Base-by-base conservation (phyloP, 2,113 vertebrate species). In the Apeltes quadracus region DNA sequence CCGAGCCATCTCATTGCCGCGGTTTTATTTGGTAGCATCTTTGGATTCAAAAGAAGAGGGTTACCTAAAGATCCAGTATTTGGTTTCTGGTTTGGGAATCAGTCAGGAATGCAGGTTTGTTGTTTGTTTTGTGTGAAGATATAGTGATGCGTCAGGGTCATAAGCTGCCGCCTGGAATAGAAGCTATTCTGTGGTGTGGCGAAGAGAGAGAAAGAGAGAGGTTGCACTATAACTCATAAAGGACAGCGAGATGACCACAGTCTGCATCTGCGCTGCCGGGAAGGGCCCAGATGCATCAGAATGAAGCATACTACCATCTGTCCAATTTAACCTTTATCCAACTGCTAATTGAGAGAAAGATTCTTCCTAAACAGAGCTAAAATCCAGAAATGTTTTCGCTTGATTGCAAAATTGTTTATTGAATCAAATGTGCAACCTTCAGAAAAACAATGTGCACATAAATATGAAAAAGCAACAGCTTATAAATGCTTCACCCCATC, bases 381-480 rank as follows among this genome's bases (percentile, higher is more conserved):
- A 69, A 61, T 12, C 13, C 13, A 63, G 13, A 32, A 63, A 76
- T 15, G n/a, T 32, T 34, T 46, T 73, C 32, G 36, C 46, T 78
- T 68, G 75, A 87, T 92, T 90, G 89, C 69, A 91, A 93, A 93
- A 90, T 80, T 4, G 72, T 94, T 93, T 92, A 92, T 92, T 93
- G 62, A 89, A 85, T 91, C 72, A 86, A 90, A n/a, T n/a, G n/a
- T n/a, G n/a, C n/a, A n/a, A n/a, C n/a, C n/a, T n/a, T n/a, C n/a
- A n/a, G n/a, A n/a, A n/a, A n/a, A 69, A 78, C 38, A 85, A 79
- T 66, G 69, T 73, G 75, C 72, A 90, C 57, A 74, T 78, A 48
- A 79, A 77, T 72, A 72, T 69, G 80, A 79, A 82, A 90, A 87
- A 76, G 70, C 71, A 87, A 57, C 56, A 78, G 54, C 61, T 85